Evolutionary conservation across 2,797 vertebrate genomes (phyloP).

Genomic region (Lates japonicus): DNA sequence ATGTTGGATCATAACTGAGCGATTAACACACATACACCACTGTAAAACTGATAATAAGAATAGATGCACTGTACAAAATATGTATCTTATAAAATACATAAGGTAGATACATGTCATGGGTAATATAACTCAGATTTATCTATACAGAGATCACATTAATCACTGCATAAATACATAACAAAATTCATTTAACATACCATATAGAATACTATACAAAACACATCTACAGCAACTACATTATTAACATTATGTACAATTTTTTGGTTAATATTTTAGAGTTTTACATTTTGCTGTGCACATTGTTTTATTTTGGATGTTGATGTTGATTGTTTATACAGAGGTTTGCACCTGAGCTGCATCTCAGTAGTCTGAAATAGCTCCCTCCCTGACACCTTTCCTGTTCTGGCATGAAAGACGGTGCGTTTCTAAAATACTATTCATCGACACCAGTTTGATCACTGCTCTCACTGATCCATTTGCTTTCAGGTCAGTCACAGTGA

Average conservation of each 20-base stretch:
- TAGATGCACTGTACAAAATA: conserved; percentile 66
- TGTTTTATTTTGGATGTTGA: conserved; percentile 31
- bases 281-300: conserved; percentile 32
- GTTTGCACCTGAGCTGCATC: conserved; percentile 20
- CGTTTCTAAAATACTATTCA: conserved; percentile 30
- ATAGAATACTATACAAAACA: conserved; percentile 68
- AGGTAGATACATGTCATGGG: conserved; percentile 31
- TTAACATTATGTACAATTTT: conserved; percentile 77
- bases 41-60: conserved; percentile 39
- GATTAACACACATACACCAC: conserved; percentile 32
- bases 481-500: conserved; percentile 60
- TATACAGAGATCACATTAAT: conserved; percentile 65
- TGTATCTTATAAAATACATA: conserved; percentile 61
- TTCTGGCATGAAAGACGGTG: conserved; percentile 41
- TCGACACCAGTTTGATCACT: conserved; percentile 49
- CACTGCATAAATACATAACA: conserved; percentile 70
- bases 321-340: conserved; percentile 29
- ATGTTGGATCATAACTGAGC: conserved; percentile 46
- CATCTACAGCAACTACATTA: conserved; percentile 24
- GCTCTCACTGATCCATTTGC: conserved; percentile 44
- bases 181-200: conserved; percentile 41
- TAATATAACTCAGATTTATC: conserved; percentile 26
- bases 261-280: conserved; percentile 13
- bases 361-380: conserved; percentile 30
- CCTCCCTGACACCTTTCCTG: conserved; percentile 18